Evolutionary conservation across 2,797 vertebrate species (phyloP).

Genomic region (Molossus molossus): DNA sequence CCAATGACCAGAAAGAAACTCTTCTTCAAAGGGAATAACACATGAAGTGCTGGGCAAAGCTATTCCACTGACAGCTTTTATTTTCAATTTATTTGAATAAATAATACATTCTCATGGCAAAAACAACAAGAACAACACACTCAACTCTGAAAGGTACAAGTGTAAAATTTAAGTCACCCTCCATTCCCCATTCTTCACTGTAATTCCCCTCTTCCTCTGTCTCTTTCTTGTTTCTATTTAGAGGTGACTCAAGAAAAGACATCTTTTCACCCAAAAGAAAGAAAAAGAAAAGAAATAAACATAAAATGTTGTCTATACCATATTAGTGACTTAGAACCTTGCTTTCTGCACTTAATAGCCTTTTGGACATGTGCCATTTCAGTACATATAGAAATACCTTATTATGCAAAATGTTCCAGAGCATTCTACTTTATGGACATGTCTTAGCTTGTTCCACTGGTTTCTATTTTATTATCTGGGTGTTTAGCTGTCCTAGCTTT

Average conservation of each 20-base stretch:
- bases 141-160: background rate
- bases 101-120: conserved; percentile 1
- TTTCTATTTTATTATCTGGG: background rate
- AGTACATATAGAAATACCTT: background rate
- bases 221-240: background rate
- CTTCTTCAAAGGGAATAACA: conserved; percentile 29
- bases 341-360: background rate
- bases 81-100: conserved; percentile 62
- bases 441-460: background rate
- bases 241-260: background rate
- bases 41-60: background rate
- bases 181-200: background rate
- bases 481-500: background rate
- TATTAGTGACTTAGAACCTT: background rate
- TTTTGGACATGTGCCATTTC: background rate
- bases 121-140: background rate
- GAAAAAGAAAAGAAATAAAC: background rate
- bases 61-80: conserved; percentile 15
- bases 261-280: background rate
- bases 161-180: background rate
- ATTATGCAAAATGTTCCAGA: background rate
- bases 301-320: background rate
- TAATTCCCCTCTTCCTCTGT: background rate
- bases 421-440: background rate
- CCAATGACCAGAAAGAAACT: background rate